These are phyloP conservation scores for Nilaparvata lugens DNA, from an alignment of 1,140 invertebrate species.

Conservation along the genomic window DNA sequence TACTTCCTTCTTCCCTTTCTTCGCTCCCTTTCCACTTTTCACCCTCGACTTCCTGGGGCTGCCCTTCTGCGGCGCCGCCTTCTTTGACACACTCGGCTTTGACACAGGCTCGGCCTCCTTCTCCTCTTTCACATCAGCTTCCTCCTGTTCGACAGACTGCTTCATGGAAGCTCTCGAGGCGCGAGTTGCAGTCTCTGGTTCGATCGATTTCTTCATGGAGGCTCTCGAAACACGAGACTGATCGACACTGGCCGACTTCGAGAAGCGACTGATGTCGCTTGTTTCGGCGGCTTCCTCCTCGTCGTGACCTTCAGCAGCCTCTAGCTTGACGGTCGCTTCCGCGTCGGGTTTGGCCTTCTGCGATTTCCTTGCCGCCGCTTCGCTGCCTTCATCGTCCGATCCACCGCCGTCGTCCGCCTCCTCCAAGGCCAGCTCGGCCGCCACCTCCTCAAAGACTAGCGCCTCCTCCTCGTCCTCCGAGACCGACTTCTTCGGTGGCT, in stretches of 20 bases:
- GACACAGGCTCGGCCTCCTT: not conserved
- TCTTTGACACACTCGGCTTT: not conserved
- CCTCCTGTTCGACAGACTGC: not conserved
- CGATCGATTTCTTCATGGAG: too few species aligned
- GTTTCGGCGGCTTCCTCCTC: not conserved
- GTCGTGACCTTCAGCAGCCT: not conserved
- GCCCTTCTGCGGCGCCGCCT: not conserved
- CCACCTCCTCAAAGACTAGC: not conserved
- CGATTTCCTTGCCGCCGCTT: constrained; percentile 8
- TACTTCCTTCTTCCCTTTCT: constrained; percentile 1
- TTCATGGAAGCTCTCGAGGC: not conserved
- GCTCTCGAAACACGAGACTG: too few species aligned
- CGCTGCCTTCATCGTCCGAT: constrained; percentile 5
- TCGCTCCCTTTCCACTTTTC: not conserved
- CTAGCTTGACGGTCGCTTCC: not conserved
- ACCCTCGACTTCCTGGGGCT: not conserved
- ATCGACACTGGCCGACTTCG: too few species aligned
- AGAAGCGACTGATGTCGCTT: too few species aligned
- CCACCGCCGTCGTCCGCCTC: not conserved
- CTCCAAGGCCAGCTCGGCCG: not conserved
- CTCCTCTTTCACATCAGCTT: constrained; percentile 1
- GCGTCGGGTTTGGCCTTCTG: not conserved
- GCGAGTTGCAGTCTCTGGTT: too few species aligned
- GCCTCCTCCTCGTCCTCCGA: not conserved
- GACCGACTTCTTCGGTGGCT: constrained; percentile 27